Base-by-base conservation (phyloP, 92 coral and sea anemone genomes). In the Phenganax marumi region DNA sequence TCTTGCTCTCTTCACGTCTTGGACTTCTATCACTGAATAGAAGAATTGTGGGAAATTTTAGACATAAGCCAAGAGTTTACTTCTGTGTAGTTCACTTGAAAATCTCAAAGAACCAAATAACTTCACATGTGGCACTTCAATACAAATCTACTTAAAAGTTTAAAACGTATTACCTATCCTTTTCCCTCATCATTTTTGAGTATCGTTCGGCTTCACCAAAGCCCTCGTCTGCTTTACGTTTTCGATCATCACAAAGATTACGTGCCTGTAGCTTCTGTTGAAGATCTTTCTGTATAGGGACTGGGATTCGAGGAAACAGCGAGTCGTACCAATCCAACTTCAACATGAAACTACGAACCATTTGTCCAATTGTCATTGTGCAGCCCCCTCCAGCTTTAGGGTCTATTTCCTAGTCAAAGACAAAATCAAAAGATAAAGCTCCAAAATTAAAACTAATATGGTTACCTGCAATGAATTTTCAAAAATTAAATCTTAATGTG, bases 251-350 rank as follows among this genome's bases (percentile, higher is more conserved):
- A 86, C 97, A 92, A 3, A 95, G 93, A 53, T 93, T 90, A 57
- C 76, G 58, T 49, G 82, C 91, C 14, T 89, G 75, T 68, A 95
- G 88, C 62, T 86, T 88, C 50, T 80, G 74, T 74, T 92, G 91
- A 12, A 95, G 54, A 19, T 92, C 97, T 76, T 92, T 95, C 86
- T 92, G 97, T 49, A 89, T 86, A 3, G 98, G 98, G 18, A 95
- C 98, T 46, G 98, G 97, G 50, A 95, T 95, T n/a, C 98, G 95
- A 7, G 98, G 97, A 51, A 92, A 95, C 51, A 95, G 84, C 10
- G 98, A 91, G 54, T 97, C 98, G 64, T 92, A 95, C 98, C 98
- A 95, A 77, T 95, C 98, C 68, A 95, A 75, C 86, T 95, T 95
- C 25, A 95, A 76, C 83, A 95, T 50, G 85, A 95, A 92, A 71